These are phyloP conservation scores for Arge pagana DNA, from an alignment of 2,888 invertebrate genomes.

Conservation along the genomic window DNA sequence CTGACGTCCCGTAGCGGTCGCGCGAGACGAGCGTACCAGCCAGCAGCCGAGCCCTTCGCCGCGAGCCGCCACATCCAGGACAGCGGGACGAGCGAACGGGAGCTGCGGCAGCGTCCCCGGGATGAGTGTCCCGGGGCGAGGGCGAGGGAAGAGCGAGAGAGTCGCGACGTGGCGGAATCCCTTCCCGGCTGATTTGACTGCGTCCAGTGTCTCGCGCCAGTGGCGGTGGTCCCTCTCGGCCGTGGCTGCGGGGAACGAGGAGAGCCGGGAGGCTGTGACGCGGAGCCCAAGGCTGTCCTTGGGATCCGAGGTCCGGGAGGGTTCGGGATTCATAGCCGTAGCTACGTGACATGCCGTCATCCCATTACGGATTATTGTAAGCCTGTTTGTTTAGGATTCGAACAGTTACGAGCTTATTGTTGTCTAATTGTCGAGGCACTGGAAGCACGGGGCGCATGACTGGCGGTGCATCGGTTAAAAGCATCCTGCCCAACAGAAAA, in stretches of 20 bases:
- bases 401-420: conserved; percentile 27
- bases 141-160: conserved; percentile 6
- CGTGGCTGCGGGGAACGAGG: no score
- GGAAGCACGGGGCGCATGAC: background rate
- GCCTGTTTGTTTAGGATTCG: conserved; percentile 50
- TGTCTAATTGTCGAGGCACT: conserved; percentile 19
- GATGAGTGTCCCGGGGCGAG: background rate
- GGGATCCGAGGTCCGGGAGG: background rate
- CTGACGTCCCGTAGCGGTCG: conserved; percentile 39
- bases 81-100: no score
- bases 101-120: background rate
- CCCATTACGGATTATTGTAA: conserved; percentile 50
- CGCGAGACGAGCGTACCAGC: conserved; percentile 7
- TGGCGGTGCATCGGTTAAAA: background rate
- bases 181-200: conserved; percentile 13
- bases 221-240: no score
- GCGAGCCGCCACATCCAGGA: conserved; percentile 2
- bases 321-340: conserved; percentile 40
- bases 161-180: no score
- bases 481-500: background rate
- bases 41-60: conserved; percentile 1
- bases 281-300: no score
- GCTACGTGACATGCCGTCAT: conserved; percentile 39
- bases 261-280: no score
- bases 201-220: no score